Evolutionary conservation across 2,797 vertebrate species (phyloP).

Genomic region (Catamblyrhynchus diadema): DNA sequence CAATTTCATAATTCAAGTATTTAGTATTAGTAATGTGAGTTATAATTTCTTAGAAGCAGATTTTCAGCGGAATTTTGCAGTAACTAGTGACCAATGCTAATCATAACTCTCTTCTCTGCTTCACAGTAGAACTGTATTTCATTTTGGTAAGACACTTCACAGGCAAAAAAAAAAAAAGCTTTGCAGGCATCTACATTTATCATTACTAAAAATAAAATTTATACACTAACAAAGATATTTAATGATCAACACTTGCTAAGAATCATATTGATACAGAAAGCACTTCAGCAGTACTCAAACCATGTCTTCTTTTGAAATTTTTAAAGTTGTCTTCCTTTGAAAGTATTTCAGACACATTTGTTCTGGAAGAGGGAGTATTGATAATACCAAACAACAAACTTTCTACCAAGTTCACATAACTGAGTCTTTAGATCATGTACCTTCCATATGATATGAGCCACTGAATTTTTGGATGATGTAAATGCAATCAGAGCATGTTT

Average conservation of each 20-base stretch:
- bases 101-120: neutral
- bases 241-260: neutral
- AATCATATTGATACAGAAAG: slow-evolving; percentile 22
- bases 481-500: slow-evolving; percentile 19
- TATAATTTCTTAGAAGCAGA: neutral
- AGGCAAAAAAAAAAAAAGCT: neutral
- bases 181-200: neutral
- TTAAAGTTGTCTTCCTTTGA: slow-evolving; percentile 28
- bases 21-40: neutral
- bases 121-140: neutral
- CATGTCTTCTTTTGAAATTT: slow-evolving; percentile 36
- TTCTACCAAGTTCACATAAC: neutral
- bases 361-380: neutral
- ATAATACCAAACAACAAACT: slow-evolving; percentile 5
- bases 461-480: neutral
- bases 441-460: neutral
- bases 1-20: neutral
- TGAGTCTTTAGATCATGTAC: neutral
- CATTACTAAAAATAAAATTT: slow-evolving; percentile 42
- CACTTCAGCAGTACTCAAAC: neutral
- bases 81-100: neutral
- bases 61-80: neutral
- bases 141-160: neutral
- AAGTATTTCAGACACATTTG: slow-evolving; percentile 58
- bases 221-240: neutral